A percentile compares a stretch with the other conserved stretches of the same genome.
phyloP scores from a whole-genome alignment of 1,140 invertebrate genomes.

The Venturia canescens region DNA sequence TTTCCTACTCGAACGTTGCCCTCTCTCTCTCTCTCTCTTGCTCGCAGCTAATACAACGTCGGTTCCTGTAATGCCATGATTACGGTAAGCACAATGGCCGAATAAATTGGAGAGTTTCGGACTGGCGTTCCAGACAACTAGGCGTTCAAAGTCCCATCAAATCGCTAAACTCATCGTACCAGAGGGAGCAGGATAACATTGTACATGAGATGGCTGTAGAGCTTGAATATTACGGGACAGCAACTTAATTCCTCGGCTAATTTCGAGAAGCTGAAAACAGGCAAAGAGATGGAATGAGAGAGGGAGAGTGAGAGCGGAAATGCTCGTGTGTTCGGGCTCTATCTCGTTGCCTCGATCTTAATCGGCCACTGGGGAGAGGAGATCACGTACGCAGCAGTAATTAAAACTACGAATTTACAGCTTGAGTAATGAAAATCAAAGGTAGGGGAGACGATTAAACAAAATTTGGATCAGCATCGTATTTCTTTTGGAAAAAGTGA shows the following conservation, averaged over 20 bases:
- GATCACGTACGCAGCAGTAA: background rate
- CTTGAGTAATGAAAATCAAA: background rate
- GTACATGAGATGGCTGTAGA: background rate
- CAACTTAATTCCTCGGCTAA: constrained; percentile 65
- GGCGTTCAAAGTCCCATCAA: constrained; percentile 62
- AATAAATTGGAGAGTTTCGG: constrained; percentile 24
- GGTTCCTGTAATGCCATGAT: constrained; percentile 55
- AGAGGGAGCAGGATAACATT: constrained; percentile 1
- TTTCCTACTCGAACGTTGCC: background rate
- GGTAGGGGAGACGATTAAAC: background rate
- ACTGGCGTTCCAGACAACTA: constrained; percentile 48
- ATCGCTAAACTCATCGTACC: constrained; percentile 40
- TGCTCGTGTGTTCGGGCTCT: background rate
- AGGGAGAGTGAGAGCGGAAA: background rate
- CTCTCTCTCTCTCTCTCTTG: too few species aligned
- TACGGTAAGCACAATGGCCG: background rate
- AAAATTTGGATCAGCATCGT: too few species aligned
- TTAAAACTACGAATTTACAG: background rate
- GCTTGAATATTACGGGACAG: constrained; percentile 46
- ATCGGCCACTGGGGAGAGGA: constrained; percentile 5
- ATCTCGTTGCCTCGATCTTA: constrained; percentile 27
- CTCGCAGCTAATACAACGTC: constrained; percentile 52
- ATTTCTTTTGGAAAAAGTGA: too few species aligned
- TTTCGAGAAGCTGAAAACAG: constrained; percentile 43
- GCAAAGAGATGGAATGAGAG: background rate